A percentile compares a stretch with the other conserved stretches of the same genome.
These are phyloP conservation scores for Laspeyria flexula DNA, from an alignment of 2,888 invertebrate species.

Conservation along the genomic window DNA sequence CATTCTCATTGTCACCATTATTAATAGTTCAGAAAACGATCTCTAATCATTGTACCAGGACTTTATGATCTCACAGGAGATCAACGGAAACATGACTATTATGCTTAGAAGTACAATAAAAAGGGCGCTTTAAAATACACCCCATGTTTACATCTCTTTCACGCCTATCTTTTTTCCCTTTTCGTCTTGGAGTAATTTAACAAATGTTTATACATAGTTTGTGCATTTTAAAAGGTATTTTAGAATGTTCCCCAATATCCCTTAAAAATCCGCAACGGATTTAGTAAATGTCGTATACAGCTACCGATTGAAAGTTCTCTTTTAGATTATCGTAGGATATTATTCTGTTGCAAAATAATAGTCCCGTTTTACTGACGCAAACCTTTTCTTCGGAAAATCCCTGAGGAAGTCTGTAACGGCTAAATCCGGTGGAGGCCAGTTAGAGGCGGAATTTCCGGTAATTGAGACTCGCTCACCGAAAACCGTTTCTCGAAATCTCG, in stretches of 20 bases:
- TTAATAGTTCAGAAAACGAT: constrained; percentile 25
- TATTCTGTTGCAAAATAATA: constrained; percentile 27
- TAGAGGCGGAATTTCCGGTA: constrained; percentile 56
- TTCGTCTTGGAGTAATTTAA: not conserved
- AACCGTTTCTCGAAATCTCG: constrained; percentile 46
- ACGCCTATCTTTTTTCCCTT: not conserved
- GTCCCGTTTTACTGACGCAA: constrained; percentile 31
- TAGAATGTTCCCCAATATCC: not conserved
- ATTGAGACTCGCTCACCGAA: constrained; percentile 56
- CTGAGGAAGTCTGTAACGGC: constrained; percentile 34
- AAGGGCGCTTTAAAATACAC: constrained; percentile 35
- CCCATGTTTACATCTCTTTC: not conserved
- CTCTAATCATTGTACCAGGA: constrained; percentile 65
- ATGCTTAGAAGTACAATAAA: constrained; percentile 4
- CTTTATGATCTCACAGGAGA: constrained; percentile 55
- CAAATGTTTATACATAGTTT: too few species aligned
- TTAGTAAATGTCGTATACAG: not conserved
- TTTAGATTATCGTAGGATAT: constrained; percentile 4
- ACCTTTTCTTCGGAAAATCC: constrained; percentile 46
- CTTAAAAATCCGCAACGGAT: not conserved
- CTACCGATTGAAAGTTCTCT: not conserved
- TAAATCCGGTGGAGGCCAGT: constrained; percentile 46
- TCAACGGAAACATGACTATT: constrained; percentile 46
- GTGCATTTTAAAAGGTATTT: too few species aligned
- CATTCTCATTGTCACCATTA: not conserved